phyloP scores from a whole-genome alignment of 2,888 invertebrate genomes.

The Noctuana brunneofusca region DNA sequence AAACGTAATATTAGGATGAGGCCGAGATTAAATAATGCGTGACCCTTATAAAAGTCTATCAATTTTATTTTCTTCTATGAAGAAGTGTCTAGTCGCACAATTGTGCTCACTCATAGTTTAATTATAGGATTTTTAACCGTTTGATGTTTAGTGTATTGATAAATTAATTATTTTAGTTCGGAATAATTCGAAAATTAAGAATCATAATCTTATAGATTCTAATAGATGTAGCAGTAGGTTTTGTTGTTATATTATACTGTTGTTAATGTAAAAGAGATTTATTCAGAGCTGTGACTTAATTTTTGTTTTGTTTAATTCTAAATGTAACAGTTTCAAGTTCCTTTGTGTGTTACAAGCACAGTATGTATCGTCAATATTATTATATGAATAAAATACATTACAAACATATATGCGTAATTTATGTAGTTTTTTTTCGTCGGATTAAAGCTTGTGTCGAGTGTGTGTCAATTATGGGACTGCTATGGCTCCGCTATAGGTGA shows the following conservation, averaged over 20 bases:
- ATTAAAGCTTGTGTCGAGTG: too few species aligned
- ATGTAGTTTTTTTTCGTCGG: neutral
- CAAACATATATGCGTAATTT: neutral
- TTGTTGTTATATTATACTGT: slow-evolving; percentile 42
- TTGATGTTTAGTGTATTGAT: slow-evolving; percentile 12
- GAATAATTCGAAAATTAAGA: neutral
- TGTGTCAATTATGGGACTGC: too few species aligned
- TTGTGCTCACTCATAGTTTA: slow-evolving; percentile 19
- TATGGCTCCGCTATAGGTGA: too few species aligned
- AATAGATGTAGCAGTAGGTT: slow-evolving; percentile 39
- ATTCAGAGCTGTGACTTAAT: slow-evolving; percentile 38
- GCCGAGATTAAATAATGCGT: neutral
- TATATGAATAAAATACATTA: slow-evolving; percentile 31
- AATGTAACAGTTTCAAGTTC: slow-evolving; percentile 42
- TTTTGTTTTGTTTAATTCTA: slow-evolving; percentile 20
- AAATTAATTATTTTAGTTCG: slow-evolving; percentile 4
- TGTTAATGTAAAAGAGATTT: slow-evolving; percentile 39
- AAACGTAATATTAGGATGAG: neutral
- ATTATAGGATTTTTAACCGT: slow-evolving; percentile 2
- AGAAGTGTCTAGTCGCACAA: slow-evolving; percentile 24
- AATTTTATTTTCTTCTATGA: slow-evolving; percentile 29
- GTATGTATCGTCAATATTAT: slow-evolving; percentile 27
- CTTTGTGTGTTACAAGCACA: slow-evolving; percentile 39
- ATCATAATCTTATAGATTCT: slow-evolving; percentile 11
- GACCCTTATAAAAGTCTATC: neutral